phyloP scores from a whole-genome alignment of 2,113 vertebrate genomes.

The Nannospalax galili region DNA sequence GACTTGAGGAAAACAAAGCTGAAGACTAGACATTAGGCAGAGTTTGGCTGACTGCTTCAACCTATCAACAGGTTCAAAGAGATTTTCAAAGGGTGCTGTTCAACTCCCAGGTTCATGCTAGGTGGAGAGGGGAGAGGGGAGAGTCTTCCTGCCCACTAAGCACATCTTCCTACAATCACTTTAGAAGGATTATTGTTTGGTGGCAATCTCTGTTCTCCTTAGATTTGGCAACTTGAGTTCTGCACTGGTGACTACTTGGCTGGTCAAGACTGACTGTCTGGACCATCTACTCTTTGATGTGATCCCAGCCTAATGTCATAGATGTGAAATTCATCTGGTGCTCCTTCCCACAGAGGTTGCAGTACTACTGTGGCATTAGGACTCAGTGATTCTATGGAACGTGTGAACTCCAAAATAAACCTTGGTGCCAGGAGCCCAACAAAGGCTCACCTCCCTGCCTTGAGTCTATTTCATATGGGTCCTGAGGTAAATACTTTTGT shows the following conservation, averaged over 20 bases:
- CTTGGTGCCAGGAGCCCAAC: not conserved
- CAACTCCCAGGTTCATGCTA: not conserved
- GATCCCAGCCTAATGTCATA: not conserved
- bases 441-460: not conserved
- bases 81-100: not conserved
- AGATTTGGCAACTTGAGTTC: not conserved
- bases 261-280: not conserved
- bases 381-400: not conserved
- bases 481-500: not conserved
- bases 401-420: not conserved
- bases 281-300: not conserved
- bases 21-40: not conserved
- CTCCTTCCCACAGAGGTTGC: too few species aligned
- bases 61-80: not conserved
- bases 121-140: not conserved
- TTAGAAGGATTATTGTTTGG: not conserved
- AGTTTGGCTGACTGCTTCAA: not conserved
- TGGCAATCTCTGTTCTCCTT: not conserved
- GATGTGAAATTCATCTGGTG: not conserved
- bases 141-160: not conserved
- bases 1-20: not conserved
- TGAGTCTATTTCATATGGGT: not conserved
- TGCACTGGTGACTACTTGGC: not conserved
- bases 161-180: not conserved
- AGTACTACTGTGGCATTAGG: not conserved